Conservation (phyloP, 2,113 vertebrate species). For the Strix uralensis region DNA sequence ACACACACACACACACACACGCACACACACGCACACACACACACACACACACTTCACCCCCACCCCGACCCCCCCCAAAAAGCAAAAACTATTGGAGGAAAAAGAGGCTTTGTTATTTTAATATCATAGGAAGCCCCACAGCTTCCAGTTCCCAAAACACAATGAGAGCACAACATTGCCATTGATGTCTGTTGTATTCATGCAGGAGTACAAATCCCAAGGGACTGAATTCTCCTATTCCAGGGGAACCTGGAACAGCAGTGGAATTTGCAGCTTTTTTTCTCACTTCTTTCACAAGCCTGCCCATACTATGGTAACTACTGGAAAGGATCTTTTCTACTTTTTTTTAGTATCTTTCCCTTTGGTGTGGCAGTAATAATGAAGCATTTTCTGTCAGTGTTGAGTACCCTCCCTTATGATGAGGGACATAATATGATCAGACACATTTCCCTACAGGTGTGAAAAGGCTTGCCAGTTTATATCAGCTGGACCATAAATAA, state of each 20-base stretch:
- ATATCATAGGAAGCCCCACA: constrained; percentile 31
- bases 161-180: fast-evolving
- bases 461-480: neutral
- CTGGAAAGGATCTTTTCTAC: neutral
- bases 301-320: neutral
- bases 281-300: neutral
- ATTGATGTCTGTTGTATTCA: neutral
- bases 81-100: constrained; percentile 2
- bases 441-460: neutral
- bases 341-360: neutral
- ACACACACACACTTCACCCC: neutral
- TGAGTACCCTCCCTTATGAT: neutral
- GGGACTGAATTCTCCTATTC: neutral
- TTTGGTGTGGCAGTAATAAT: neutral
- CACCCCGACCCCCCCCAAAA: fast-evolving
- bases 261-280: neutral
- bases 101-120: constrained; percentile 13
- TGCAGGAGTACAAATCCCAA: neutral
- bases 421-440: neutral
- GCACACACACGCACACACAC: too few relatives aligned
- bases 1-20: neutral
- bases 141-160: constrained; percentile 30
- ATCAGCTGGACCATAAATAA: neutral
- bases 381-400: neutral
- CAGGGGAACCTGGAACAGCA: neutral